phyloP scores from a whole-genome alignment of 2,888 invertebrate genomes.

The Flexamia atlantica region DNA sequence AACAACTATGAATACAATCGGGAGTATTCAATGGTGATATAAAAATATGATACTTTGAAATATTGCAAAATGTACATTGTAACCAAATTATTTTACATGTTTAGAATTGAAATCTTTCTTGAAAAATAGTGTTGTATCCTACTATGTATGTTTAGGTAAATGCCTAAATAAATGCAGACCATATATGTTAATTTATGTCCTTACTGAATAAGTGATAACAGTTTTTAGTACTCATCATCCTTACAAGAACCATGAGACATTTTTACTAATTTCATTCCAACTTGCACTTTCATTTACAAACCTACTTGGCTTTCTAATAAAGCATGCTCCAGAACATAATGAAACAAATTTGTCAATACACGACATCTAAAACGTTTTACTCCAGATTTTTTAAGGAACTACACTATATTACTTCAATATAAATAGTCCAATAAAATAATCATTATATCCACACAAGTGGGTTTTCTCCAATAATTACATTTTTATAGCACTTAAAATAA shows the following conservation, averaged over 20 bases:
- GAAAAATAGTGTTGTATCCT: conserved; percentile 9
- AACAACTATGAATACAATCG: conserved; percentile 23
- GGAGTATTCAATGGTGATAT: conserved; percentile 15
- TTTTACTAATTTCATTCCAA: conserved; percentile 2
- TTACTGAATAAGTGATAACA: not conserved
- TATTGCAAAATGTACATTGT: conserved; percentile 22
- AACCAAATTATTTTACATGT: conserved; percentile 2
- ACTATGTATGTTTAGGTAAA: conserved; percentile 21
- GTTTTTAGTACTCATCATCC: not conserved
- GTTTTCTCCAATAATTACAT: not conserved
- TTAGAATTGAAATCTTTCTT: not conserved
- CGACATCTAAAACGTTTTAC: conserved; percentile 18
- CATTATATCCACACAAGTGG: not conserved
- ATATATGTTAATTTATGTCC: conserved; percentile 12
- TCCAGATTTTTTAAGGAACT: conserved; percentile 1
- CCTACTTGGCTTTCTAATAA: conserved; percentile 16
- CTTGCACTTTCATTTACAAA: not conserved
- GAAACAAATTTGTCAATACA: not conserved
- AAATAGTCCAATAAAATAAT: not conserved
- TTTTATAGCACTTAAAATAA: not conserved
- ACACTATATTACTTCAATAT: not conserved
- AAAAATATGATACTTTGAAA: conserved; percentile 12
- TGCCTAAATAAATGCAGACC: conserved; percentile 40
- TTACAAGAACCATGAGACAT: not conserved
- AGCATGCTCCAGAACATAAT: conserved; percentile 34